Base-by-base conservation (phyloP, 2,888 invertebrate species). In the Oligia latruncula region DNA sequence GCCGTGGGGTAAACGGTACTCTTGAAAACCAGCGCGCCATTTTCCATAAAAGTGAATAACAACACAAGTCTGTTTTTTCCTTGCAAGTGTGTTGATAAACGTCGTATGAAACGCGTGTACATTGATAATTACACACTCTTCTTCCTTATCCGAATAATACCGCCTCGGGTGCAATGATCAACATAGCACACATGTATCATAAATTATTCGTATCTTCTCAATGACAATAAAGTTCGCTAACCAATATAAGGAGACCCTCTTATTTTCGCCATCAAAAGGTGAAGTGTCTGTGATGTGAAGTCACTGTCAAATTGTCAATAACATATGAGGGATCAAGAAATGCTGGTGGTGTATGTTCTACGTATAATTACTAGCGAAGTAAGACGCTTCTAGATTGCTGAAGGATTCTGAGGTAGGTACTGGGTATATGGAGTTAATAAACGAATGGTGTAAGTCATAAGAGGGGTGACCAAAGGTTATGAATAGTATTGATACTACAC, bases 361-460 rank as follows among this genome's bases (percentile, higher is more conserved):
- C 67, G 79, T 81, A 78, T 84, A 87, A 81, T 89, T 89, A 89
- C 82, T 67, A 71, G 62, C 46, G 46, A 52, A 67, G 77, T 74
- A 71, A 81, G 71, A 72, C 67, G 58, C 65, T 77, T 55, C 29
- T 46, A 75, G 80, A 77, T 64, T 62, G 74, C 78, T 81, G 77
- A 74, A 85, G 88, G 86, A 86, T 86, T 78, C 55, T 71, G 77
- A 83, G 78, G 81, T 82, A 85, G 78, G 81, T 82, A 85, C 84
- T 84, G 76, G 77, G 77, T 82, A 73, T 81, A 82, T 77, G 82
- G 77, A 87, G 85, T 81, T 83, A 84, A 82, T 83, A 82, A 79
- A 75, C 17, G 55, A 66, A 11, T 79, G 81, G 87, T 84, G 13
- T 68, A 80, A 81, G 52, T 80, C 20, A 60, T 4, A 35, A n/a